Percentiles rank a stretch among this genome's conserved stretches.
Evolutionary conservation across 2,113 vertebrate genomes (phyloP).

Genomic region (Tauraco erythrolophus): DNA sequence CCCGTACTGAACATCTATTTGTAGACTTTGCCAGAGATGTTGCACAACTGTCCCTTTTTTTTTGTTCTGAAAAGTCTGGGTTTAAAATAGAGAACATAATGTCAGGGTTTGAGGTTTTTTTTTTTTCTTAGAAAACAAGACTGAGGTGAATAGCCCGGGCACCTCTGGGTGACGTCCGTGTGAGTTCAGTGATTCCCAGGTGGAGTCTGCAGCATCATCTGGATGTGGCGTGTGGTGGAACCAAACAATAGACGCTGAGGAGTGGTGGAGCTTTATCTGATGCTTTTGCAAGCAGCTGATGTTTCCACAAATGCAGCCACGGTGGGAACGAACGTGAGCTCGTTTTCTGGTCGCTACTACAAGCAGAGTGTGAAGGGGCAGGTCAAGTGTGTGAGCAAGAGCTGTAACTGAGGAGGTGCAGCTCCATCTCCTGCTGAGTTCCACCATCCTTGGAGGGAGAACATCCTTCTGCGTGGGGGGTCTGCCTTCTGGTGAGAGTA

Average conservation of each 20-base stretch:
- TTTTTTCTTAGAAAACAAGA: not conserved
- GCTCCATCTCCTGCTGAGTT: not conserved
- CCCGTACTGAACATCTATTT: not conserved
- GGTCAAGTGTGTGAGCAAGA: not conserved
- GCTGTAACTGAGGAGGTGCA: not conserved
- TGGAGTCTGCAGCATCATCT: not conserved
- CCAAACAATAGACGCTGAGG: not conserved
- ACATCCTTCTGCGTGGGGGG: fast-evolving
- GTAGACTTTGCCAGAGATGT: not conserved
- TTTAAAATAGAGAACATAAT: not conserved
- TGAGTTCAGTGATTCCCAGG: not conserved
- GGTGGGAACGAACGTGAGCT: not conserved
- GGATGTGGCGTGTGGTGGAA: not conserved
- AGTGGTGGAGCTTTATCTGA: not conserved
- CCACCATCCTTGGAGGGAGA: not conserved
- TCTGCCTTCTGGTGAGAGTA: not conserved
- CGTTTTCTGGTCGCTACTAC: not conserved
- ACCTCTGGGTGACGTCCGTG: not conserved
- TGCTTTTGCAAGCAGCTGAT: not conserved
- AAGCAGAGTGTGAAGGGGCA: not conserved
- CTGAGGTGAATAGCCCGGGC: not conserved
- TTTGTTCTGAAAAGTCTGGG: not conserved
- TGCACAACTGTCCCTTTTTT: not conserved
- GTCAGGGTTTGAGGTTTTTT: not conserved
- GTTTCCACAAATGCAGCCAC: not conserved